phyloP scores from a whole-genome alignment of 1,140 invertebrate species.

The Gyrodactylus bullatarudis region DNA sequence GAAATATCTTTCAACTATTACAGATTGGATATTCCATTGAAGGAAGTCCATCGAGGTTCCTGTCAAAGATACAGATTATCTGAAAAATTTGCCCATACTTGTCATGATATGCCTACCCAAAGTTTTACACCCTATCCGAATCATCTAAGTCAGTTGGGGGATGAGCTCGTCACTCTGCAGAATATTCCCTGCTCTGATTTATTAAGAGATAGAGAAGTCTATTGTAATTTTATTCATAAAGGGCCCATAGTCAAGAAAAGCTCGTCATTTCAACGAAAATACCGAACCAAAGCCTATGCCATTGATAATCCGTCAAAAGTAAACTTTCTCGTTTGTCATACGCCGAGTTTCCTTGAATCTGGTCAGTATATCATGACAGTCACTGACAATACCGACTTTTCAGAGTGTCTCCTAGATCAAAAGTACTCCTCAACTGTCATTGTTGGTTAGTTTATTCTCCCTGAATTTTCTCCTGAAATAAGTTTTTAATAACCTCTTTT shows the following conservation, averaged over 20 bases:
- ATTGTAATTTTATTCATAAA: not conserved
- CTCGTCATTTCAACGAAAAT: not conserved
- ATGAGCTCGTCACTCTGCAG: not conserved
- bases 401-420: not conserved
- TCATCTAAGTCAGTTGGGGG: not conserved
- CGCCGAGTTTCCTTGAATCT: not conserved
- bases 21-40: not conserved
- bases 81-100: not conserved
- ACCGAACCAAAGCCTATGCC: not conserved
- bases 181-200: not conserved
- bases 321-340: not conserved
- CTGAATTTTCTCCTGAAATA: no score
- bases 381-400: not conserved
- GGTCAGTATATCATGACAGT: not conserved
- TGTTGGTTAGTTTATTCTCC: no score
- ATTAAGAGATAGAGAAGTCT: not conserved
- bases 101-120: not conserved
- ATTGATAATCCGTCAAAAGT: not conserved
- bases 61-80: not conserved
- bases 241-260: not conserved
- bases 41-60: not conserved
- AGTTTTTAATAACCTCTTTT: no score
- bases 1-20: no score
- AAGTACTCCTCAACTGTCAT: not conserved
- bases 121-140: not conserved